Evolutionary conservation across 2,888 invertebrate genomes (phyloP), one percentile per base, ranked within the genome.

Genomic region (Calliphora vomitoria): DNA sequence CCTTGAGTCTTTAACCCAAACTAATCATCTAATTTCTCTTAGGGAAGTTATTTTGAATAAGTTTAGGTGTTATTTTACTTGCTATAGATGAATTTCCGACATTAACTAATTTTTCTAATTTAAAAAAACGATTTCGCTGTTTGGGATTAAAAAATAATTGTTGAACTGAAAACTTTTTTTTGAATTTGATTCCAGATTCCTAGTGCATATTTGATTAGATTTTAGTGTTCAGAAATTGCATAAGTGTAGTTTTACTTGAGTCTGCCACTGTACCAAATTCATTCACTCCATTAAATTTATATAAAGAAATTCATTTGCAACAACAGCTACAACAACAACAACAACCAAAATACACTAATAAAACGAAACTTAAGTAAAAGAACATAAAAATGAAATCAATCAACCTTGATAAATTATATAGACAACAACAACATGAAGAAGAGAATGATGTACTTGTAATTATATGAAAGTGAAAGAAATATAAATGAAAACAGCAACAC

Each of bases 351-450:
- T 44, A 75, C 10, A 72, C 71, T 31, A 66, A 66, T 64, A 62
- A 69, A 66, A 74, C 11, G 20, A 41, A 71, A 81, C 69, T 81
- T 69, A 66, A 82, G 15, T 47, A 76, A 84, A 88, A 60, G 75
- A 75, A 88, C 82, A 88, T 86, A 76, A 84, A 85, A 88, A 89
- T 89, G 90, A 91, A 91, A 91, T 91, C 91, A 91, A 91, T 91
- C 91, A 90, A 90, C 85, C 86, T 88, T 87, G 87, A 88, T 87
- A 87, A 88, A 86, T 88, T 85, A 84, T 75, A 84, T 20, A 78
- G 76, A 58, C 58, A 81, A 72, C 68, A 79, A 82, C n/a, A 69
- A 78, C 62, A 68, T 31, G 2, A 44, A 68, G 13, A 68, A 62
- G 50, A 76, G 44, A 82, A 50, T 13, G 13, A 44, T 44, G 41